Percentiles rank a stretch among this genome's conserved stretches.
phyloP scores from a whole-genome alignment of 2,888 invertebrate species.

The Dinocampus coccinellae region DNA sequence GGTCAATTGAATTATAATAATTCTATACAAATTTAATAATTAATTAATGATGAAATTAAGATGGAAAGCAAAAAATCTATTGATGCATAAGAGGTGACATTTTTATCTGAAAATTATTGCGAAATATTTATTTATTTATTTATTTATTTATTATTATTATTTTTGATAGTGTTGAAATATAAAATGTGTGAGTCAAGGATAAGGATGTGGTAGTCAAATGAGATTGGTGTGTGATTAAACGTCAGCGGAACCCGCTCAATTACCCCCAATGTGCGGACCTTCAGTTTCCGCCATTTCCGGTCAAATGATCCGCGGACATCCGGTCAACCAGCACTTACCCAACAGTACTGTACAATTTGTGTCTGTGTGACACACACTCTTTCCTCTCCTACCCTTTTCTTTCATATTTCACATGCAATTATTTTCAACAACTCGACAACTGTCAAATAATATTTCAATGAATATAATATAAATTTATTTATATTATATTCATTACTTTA shows the following conservation, averaged over 20 bases:
- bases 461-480: neutral
- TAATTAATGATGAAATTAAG: no score
- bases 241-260: conserved; percentile 44
- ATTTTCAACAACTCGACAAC: neutral
- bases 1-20: no score
- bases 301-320: conserved; percentile 66
- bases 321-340: conserved; percentile 48
- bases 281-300: conserved; percentile 65
- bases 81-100: no score
- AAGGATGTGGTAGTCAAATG: conserved; percentile 26
- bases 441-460: neutral
- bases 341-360: conserved; percentile 20
- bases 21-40: no score
- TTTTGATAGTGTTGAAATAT: no score
- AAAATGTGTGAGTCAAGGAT: conserved; percentile 1
- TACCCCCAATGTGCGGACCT: conserved; percentile 61
- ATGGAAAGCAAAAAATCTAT: no score
- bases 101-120: no score
- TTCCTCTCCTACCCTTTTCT: neutral
- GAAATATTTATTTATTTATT: no score
- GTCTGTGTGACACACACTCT: neutral
- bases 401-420: neutral
- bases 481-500: neutral
- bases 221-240: conserved; percentile 23
- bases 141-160: no score